phyloP scores from a whole-genome alignment of 2,113 vertebrate genomes.

The Lethenteron camtschaticum region DNA sequence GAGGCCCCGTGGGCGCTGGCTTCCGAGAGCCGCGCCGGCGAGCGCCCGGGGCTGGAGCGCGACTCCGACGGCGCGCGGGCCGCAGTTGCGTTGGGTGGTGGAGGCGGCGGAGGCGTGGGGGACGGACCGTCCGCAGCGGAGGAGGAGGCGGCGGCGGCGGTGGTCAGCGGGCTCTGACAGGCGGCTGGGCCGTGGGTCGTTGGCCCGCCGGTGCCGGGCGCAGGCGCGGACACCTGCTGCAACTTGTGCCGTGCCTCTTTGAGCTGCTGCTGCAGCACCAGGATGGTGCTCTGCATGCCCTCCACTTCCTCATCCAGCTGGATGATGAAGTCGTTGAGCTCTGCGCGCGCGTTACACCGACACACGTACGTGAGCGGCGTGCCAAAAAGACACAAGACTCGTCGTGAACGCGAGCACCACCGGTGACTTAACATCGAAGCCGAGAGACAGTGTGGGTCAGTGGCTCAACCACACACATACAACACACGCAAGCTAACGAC shows the following conservation, averaged over 20 bases:
- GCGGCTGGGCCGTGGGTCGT: no score
- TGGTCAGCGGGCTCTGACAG: background rate
- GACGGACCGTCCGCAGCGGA: background rate
- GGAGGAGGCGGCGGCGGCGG: background rate
- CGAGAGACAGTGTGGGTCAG: no score
- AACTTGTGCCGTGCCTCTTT: slow-evolving; percentile 71
- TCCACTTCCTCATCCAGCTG: slow-evolving; percentile 97
- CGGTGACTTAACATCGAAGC: no score
- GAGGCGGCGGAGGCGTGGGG: background rate
- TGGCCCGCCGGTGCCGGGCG: slow-evolving; percentile 41
- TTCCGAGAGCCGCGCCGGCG: no score
- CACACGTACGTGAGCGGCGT: no score
- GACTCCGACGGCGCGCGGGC: background rate
- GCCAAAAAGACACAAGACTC: no score
- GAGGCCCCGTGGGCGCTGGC: no score
- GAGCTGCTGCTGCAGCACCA: slow-evolving; percentile 85
- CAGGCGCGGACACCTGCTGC: slow-evolving; percentile 22
- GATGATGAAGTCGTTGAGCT: slow-evolving; percentile 98
- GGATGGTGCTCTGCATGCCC: slow-evolving; percentile 98
- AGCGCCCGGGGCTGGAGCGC: background rate
- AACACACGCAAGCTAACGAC: no score
- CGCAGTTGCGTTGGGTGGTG: background rate
- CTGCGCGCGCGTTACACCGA: slow-evolving; percentile 23
- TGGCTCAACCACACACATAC: no score
- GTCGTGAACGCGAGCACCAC: no score